phyloP scores from a whole-genome alignment of 2,888 invertebrate species.

The Adelognathus sp. region DNA sequence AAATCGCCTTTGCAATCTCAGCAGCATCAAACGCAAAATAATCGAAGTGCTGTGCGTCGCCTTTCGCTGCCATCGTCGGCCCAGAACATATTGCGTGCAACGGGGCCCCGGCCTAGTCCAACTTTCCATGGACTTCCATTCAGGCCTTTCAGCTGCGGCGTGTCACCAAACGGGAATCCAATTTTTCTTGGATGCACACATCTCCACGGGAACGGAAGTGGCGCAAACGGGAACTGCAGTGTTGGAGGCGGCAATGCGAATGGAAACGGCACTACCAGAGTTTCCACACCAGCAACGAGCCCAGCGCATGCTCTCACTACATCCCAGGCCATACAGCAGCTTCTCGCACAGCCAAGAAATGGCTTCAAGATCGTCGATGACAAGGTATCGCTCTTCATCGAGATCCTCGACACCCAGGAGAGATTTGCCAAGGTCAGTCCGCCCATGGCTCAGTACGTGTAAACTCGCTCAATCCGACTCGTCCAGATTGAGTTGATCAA shows the following conservation, averaged over 20 bases:
- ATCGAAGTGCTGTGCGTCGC: conserved; percentile 82
- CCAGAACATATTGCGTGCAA: conserved; percentile 81
- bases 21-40: conserved; percentile 77
- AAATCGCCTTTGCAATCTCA: conserved; percentile 79
- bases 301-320: conserved; percentile 82
- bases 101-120: conserved; percentile 84
- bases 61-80: conserved; percentile 82
- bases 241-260: conserved; percentile 34
- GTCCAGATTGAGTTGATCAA: conserved; percentile 44
- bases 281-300: conserved; percentile 76
- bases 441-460: conserved; percentile 60
- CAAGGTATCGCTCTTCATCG: conserved; percentile 90
- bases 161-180: conserved; percentile 80
- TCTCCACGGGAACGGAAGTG: conserved; percentile 79
- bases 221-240: conserved; percentile 60
- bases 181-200: conserved; percentile 82
- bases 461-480: conserved; percentile 50
- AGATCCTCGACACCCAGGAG: conserved; percentile 92
- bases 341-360: conserved; percentile 87
- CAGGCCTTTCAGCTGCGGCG: conserved; percentile 79
- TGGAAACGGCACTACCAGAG: conserved; percentile 68
- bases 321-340: conserved; percentile 87
- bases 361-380: conserved; percentile 90
- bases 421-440: conserved; percentile 89
- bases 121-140: conserved; percentile 85